Base-by-base conservation (phyloP, 2,113 vertebrate genomes). In the Ictalurus punctatus region DNA sequence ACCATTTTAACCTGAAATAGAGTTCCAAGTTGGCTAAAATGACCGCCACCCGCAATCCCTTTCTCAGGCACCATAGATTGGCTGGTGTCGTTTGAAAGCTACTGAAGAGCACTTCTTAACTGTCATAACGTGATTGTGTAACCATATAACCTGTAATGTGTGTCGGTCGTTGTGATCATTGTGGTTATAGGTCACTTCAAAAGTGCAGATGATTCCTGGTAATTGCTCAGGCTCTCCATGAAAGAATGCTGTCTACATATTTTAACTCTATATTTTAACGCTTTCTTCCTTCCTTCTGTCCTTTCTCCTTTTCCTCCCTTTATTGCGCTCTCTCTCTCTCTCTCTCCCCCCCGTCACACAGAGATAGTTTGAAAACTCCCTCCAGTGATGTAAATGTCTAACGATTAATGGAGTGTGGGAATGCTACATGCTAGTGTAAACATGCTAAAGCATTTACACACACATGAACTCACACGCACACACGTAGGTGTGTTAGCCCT, bases 341-440 rank as follows among this genome's bases (percentile, higher is more conserved):
- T 34, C 37, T 27, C 23, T 23, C 71, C 34, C 34, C 34, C 3
- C 4, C 34, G 7, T 21, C 58, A 19, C 13, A 54, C 25, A 84
- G 23, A 14, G 16, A 30, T 8, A 23, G 48, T 58, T 12, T n/a
- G 13, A 54, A 63, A 56, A 34, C 44, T 61, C 83, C 88, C 88
- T 87, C 54, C 17, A 65, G 73, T 87, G 71, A 79, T 86, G 23
- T 86, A 83, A 91, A 89, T 87, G 80, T 67, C 54, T 91, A 65
- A 86, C 69, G 37, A 71, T 40, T 89, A 87, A 89, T 89, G 80
- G 80, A 80, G 88, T 87, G 48, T 74, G 78, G 79, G 73, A 89
- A 81, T 80, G 58, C 61, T 91, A 89, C 82, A 78, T 86, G 84
- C 73, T 87, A 87, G 89, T 44, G 84, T 48, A 78, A 79, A 86